A percentile compares a stretch with the other conserved stretches of the same genome.
phyloP scores from a whole-genome alignment of 2,797 vertebrate species.

The Cetoscarus ocellatus region DNA sequence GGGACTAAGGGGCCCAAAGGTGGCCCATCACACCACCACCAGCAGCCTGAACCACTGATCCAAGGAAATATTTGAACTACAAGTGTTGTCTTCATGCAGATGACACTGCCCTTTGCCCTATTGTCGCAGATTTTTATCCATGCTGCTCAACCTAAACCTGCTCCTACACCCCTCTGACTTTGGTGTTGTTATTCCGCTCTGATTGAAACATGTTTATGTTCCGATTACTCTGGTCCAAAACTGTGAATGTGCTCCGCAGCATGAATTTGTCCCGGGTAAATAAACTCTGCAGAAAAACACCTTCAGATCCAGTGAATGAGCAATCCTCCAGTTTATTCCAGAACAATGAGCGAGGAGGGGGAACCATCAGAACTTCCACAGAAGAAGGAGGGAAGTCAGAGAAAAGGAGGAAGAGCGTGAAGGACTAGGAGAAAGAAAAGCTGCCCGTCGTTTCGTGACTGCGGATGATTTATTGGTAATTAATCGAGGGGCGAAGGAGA shows the following conservation, averaged over 20 bases:
- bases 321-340: constrained; percentile 24
- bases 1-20: too few relatives aligned
- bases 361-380: constrained; percentile 24
- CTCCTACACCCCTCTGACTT: too few relatives aligned
- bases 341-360: constrained; percentile 60
- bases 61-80: too few relatives aligned
- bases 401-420: constrained; percentile 70
- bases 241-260: neutral
- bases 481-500: constrained; percentile 27
- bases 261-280: constrained; percentile 9
- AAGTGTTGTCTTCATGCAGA: neutral
- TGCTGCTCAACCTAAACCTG: too few relatives aligned
- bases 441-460: constrained; percentile 28
- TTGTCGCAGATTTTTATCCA: too few relatives aligned
- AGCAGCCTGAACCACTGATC: too few relatives aligned
- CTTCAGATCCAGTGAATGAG: constrained; percentile 16
- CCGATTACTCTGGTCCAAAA: too few relatives aligned
- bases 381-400: constrained; percentile 59
- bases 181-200: too few relatives aligned
- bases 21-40: too few relatives aligned
- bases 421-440: constrained; percentile 38
- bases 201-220: too few relatives aligned
- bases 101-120: too few relatives aligned
- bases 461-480: constrained; percentile 53
- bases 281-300: constrained; percentile 44